phyloP scores from a whole-genome alignment of 1,140 invertebrate genomes.

The Drosophila malerkotliana region DNA sequence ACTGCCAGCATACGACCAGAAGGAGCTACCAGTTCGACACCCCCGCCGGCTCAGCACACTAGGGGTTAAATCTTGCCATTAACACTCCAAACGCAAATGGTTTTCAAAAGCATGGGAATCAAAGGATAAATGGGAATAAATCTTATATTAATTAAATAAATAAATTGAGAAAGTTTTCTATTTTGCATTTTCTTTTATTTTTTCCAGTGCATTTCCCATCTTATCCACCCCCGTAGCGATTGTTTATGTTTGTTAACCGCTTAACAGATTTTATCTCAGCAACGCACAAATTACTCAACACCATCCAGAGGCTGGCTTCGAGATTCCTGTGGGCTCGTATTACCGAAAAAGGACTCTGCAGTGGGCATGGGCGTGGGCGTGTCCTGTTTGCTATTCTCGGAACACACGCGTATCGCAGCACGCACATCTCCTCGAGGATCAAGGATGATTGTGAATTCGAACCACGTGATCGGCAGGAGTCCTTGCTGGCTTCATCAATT shows the following conservation, averaged over 20 bases:
- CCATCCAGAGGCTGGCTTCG: conserved; percentile 28
- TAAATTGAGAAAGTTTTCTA: neutral
- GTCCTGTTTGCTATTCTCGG: conserved; percentile 58
- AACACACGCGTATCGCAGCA: conserved; percentile 79
- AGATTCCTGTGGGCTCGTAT: conserved; percentile 60
- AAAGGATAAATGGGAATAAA: too few relatives aligned
- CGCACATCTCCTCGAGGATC: conserved; percentile 54
- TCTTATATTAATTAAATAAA: neutral
- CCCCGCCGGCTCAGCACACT: conserved; percentile 16
- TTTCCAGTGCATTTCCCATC: neutral
- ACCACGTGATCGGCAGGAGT: conserved; percentile 46
- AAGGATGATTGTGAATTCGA: conserved; percentile 20
- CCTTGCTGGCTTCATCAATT: conserved; percentile 32
- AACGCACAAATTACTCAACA: conserved; percentile 79
- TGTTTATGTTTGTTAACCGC: conserved; percentile 76
- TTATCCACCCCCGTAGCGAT: conserved; percentile 14
- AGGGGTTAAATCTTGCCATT: conserved; percentile 14
- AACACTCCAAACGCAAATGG: neutral
- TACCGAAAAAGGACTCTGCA: conserved; percentile 33
- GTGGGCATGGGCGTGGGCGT: conserved; percentile 36
- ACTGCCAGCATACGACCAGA: conserved; percentile 65
- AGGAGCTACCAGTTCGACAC: conserved; percentile 49
- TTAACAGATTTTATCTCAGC: conserved; percentile 72
- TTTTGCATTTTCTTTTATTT: neutral
- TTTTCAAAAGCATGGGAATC: neutral